Base-by-base conservation (phyloP, 1,140 invertebrate genomes). In the Philopotamus ludificatus region DNA sequence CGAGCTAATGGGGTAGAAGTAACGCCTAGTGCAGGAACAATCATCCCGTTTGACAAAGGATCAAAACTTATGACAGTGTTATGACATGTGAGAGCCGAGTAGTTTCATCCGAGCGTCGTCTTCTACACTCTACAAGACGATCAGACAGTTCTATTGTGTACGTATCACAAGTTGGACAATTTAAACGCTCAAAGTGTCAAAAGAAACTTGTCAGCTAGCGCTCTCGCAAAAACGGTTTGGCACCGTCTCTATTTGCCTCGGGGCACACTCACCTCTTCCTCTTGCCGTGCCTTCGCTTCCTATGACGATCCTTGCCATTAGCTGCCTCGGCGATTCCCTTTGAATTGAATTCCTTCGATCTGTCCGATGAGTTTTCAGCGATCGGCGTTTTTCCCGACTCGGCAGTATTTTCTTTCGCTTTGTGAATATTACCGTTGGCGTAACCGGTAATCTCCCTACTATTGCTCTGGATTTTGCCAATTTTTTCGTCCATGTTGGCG, bases 381-480 rank as follows among this genome's bases (percentile, higher is more conserved):
- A 1, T 45, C 16, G 18, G 3, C 7, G 39, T 45, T n/a, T 26
- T 8, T 20, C 18, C 10, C 8, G 15, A 4, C 9, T 23, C 23
- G 49, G 23, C 16, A 34, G 73, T 73, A 41, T 76, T 55, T 45
- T 74, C 75, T 73, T 78, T 80, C 23, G 75, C 72, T 71, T 78
- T 78, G 39, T 71, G 69, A n/a, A 78, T 70, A 69, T 79, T 79
- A 58, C 78, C 76, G 57, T 79, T 78, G 34, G 72, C 73, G 68
- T 79, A 78, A 22, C 78, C 80, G 39, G 77, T 77, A 26, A 81
- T 82, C 73, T 81, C 79, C 58, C 79, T 66, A 65, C 76, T 81
- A 44, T 81, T 81, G 62, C 79, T 81, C 70, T 82, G 80, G 45
- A 81, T 80, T 72, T 81, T 81, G 34, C 79, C 78, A 25, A 74